Evolutionary conservation across 2,888 invertebrate genomes (phyloP), one percentile per base, ranked within the genome.

Genomic region (Hydriomena furcata): DNA sequence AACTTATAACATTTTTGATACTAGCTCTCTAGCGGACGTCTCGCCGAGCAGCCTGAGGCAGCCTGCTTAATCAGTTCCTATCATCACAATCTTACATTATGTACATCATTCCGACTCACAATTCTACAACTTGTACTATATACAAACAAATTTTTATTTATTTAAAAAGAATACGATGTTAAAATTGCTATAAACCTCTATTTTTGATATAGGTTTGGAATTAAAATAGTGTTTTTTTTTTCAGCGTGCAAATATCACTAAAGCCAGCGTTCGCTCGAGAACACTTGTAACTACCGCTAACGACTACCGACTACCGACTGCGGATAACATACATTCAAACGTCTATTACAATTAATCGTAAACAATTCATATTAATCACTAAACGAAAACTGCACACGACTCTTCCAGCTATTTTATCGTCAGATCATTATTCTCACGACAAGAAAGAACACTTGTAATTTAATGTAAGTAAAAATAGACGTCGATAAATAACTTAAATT

Each of bases 111-210:
- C 79, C 79, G 71, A 76, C 78, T 76, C 84, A 73, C 78, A 76
- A 76, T 76, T 78, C 82, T 85, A 84, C 82, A 79, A 85, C 87
- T 87, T 89, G 87, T 90, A 88, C 89, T 90, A 90, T 90, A 86
- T 90, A 90, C 89, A 90, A 88, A 87, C 85, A 87, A 84, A 84
- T 84, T 79, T 51, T 52, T 48, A 50, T 71, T 66, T 63, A 63
- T 82, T 79, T 82, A 86, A 87, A 87, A 88, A n/a, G n/a, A 85
- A 88, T 88, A 88, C 85, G 85, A 76, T 82, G 76, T 82, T 84
- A 83, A 84, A n/a, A 84, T 84, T 74, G 81, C 84, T 87, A 63
- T 38, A 84, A 82, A 86, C 77, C 76, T 85, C 84, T 84, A 86
- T 82, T 79, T 84, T 79, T 76, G 71, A 76, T 77, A 83, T 80